Evolutionary conservation across 2,113 vertebrate genomes (phyloP), one percentile per base, ranked within the genome.

Genomic region (Scatophagus argus): DNA sequence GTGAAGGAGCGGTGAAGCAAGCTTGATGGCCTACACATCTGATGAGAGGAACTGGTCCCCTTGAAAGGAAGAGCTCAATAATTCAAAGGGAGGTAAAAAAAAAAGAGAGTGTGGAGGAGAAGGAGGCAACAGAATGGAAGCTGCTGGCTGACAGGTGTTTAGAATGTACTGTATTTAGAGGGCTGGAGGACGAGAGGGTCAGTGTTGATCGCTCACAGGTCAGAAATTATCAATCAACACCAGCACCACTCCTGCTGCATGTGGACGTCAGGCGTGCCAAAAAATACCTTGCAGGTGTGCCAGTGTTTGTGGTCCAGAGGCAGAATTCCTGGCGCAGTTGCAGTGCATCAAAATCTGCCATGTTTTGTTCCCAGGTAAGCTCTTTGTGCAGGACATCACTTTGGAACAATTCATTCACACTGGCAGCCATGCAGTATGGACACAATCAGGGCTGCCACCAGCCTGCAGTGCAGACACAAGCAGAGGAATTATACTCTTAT

Each of bases 21-120:
- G 86, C 84, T 81, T 87, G 92, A 94, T 92, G 90, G 91, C 85
- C 85, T 82, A 87, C 88, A 89, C 85, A 81, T 87, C 74, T 84
- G 91, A 92, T 86, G 88, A 90, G 89, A 88, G 79, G 70, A 81
- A 88, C 67, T 52, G 81, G 80, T 85, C 72, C 84, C 85, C 84
- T 86, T 84, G 83, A 91, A 92, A 91, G 88, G 91, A 93, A 91
- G 82, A 87, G 89, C 82, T 92, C 84, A 91, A 91, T 94, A 92
- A 92, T 92, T 93, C 83, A 93, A 83, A 89, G 78, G 75, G 60
- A 89, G 77, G 81, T 74, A 62, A 77, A 64, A 85, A 77, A 64
- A 85, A 86, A 85, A 74, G 67, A 65, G 49, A 32, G 62, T 77
- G 49, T n/a, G 29, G 23, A 52, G 49, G 29, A 41, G 31, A 71